Evolutionary conservation across 1,140 invertebrate genomes (phyloP).

Genomic region (Ephestia elutella): DNA sequence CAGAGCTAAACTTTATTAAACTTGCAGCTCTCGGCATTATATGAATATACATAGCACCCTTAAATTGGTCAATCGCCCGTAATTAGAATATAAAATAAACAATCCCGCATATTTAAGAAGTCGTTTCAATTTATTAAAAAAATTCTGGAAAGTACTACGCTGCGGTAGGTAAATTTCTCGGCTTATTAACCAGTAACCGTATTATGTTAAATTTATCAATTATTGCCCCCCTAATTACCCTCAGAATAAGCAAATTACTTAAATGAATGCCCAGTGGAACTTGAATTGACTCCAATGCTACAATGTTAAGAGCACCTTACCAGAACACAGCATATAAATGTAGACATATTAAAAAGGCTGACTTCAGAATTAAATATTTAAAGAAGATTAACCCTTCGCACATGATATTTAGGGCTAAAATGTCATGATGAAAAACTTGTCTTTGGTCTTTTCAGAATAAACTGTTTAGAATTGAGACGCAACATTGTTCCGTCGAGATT

Average conservation of each 20-base stretch:
- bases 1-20: too few species aligned
- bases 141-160: neutral
- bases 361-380: neutral
- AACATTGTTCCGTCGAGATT: constrained; percentile 66
- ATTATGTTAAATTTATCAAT: constrained; percentile 29
- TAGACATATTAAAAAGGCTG: constrained; percentile 1
- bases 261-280: constrained; percentile 29
- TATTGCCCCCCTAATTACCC: constrained; percentile 23
- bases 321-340: constrained; percentile 21
- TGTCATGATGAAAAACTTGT: neutral
- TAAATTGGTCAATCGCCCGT: too few species aligned
- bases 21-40: too few species aligned
- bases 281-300: constrained; percentile 35
- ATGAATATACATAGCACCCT: too few species aligned
- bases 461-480: constrained; percentile 49
- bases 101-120: too few species aligned
- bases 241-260: constrained; percentile 16
- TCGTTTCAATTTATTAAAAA: neutral
- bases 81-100: too few species aligned
- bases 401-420: constrained; percentile 14
- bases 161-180: constrained; percentile 28
- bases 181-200: constrained; percentile 15
- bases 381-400: constrained; percentile 13
- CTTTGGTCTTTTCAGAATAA: constrained; percentile 31
- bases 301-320: constrained; percentile 40